These are phyloP conservation scores for Teleogryllus oceanicus DNA, from an alignment of 2,888 invertebrate genomes.

Conservation along the genomic window DNA sequence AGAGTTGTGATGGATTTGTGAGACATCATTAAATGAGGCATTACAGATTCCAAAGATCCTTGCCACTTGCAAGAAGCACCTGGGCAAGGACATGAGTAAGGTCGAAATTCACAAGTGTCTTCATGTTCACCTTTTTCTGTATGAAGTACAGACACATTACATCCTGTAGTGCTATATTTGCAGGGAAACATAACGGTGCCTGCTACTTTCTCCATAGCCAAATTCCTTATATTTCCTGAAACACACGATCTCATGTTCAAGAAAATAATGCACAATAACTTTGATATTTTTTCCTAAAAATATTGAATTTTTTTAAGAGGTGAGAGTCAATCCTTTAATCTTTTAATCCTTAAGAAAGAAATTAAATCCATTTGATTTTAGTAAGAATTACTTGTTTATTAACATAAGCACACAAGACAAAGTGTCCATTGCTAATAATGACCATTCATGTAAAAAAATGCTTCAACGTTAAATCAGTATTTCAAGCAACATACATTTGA, in stretches of 20 bases:
- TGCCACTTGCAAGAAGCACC: constrained; percentile 99
- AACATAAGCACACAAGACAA: no score
- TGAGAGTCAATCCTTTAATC: no score
- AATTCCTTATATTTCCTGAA: constrained; percentile 88
- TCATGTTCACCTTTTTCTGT: constrained; percentile 99
- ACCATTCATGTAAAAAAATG: no score
- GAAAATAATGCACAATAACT: no score
- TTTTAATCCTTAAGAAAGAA: no score
- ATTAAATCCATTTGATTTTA: no score
- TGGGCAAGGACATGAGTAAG: constrained; percentile 99
- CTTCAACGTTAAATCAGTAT: no score
- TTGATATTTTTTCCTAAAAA: no score
- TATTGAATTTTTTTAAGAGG: no score
- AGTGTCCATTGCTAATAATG: no score
- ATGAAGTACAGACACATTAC: constrained; percentile 84
- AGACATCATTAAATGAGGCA: constrained; percentile 95
- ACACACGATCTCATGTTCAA: constrained; percentile 29
- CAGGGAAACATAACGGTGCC: constrained; percentile 98
- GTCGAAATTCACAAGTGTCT: constrained; percentile 96
- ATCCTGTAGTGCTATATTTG: constrained; percentile 95
- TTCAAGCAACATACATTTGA: no score
- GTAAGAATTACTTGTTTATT: no score
- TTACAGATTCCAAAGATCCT: constrained; percentile 94
- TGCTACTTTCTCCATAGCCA: constrained; percentile 99
- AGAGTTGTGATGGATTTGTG: constrained; percentile 98